These are phyloP conservation scores for Keiferia lycopersicella DNA, from an alignment of 2,888 invertebrate genomes.

Conservation along the genomic window DNA sequence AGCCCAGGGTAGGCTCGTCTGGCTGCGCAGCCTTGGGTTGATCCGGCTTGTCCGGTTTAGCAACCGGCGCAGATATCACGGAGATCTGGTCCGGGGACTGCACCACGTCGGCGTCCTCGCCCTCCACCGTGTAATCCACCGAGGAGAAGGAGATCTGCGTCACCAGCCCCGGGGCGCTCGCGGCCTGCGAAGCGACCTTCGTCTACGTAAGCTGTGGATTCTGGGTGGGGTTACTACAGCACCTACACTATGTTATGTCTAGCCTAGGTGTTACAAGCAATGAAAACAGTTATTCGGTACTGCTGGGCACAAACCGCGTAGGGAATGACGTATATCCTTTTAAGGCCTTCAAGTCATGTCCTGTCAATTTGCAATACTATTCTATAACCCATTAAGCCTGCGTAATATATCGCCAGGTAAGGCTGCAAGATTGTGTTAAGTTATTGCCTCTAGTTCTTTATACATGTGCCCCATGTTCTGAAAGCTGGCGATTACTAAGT, in stretches of 20 bases:
- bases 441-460: too few species aligned
- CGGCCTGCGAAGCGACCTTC: slow-evolving; percentile 43
- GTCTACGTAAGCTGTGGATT: slow-evolving; percentile 16
- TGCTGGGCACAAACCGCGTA: neutral
- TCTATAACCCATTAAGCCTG: too few species aligned
- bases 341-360: too few species aligned
- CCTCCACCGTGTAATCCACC: slow-evolving; percentile 95
- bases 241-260: too few species aligned
- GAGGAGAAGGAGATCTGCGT: slow-evolving; percentile 96
- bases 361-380: too few species aligned
- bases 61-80: slow-evolving; percentile 82
- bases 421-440: too few species aligned
- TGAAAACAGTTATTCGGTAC: too few species aligned
- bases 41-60: slow-evolving; percentile 64
- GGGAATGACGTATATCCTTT: too few species aligned
- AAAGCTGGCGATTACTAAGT: too few species aligned
- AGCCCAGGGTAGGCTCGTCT: slow-evolving; percentile 66
- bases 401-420: too few species aligned
- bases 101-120: slow-evolving; percentile 86
- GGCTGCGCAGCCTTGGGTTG: slow-evolving; percentile 34
- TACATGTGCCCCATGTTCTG: too few species aligned
- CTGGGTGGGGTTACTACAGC: slow-evolving; percentile 21
- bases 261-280: too few species aligned
- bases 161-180: slow-evolving; percentile 83
- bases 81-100: slow-evolving; percentile 88